Conservation (phyloP, 2,113 vertebrate genomes). For the Myrmecophaga tridactyla region DNA sequence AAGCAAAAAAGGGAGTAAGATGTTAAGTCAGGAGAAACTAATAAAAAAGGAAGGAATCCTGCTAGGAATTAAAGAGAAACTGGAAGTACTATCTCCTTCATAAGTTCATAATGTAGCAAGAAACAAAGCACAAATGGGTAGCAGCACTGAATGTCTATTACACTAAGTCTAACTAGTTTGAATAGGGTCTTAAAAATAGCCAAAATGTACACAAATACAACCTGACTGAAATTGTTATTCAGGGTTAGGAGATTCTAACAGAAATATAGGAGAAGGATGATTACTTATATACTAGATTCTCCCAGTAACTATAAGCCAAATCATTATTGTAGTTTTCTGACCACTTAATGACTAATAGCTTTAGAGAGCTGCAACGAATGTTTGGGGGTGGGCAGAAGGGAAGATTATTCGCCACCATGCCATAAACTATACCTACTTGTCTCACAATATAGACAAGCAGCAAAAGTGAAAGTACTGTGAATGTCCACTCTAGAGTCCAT, state of each 20-base stretch:
- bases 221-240: background rate
- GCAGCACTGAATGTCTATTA: background rate
- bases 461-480: background rate
- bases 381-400: too few relatives aligned
- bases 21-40: background rate
- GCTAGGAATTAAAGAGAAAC: background rate
- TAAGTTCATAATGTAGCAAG: background rate
- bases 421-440: background rate
- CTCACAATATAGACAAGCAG: background rate
- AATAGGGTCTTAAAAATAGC: background rate
- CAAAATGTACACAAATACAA: background rate
- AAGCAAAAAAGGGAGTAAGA: background rate
- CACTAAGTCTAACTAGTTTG: background rate
- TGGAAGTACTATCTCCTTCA: background rate
- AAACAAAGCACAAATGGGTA: background rate
- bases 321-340: background rate
- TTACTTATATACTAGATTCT: background rate
- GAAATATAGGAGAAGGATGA: background rate
- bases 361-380: background rate
- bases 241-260: background rate
- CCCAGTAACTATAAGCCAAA: background rate
- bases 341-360: background rate
- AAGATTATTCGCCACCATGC: background rate
- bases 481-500: background rate
- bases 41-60: background rate